phyloP scores from a whole-genome alignment of 2,113 vertebrate species.

The Montifringilla adamsi region DNA sequence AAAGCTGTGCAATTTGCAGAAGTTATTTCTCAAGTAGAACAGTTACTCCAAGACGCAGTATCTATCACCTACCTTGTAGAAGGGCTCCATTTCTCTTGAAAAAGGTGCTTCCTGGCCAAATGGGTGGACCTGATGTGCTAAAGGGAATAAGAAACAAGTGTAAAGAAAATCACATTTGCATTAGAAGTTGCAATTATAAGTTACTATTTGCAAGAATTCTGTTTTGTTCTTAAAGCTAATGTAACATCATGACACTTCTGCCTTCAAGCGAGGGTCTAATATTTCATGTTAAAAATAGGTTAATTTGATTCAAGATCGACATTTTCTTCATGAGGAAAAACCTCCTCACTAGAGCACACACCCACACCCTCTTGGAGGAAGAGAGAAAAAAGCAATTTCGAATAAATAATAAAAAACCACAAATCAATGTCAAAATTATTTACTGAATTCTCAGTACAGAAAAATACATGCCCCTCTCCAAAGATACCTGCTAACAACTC shows the following conservation, averaged over 20 bases:
- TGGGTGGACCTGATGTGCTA: constrained; percentile 89
- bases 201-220: background rate
- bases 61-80: constrained; percentile 87
- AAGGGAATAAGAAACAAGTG: constrained; percentile 53
- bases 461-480: background rate
- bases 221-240: background rate
- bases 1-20: background rate
- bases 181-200: background rate
- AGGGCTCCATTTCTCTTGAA: constrained; percentile 97
- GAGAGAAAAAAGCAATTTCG: background rate
- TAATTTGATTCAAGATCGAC: constrained; percentile 19
- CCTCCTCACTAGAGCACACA: background rate
- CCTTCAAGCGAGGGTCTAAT: background rate
- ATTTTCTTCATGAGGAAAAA: background rate
- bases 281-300: background rate
- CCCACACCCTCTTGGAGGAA: background rate
- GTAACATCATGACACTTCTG: background rate
- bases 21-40: background rate
- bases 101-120: constrained; percentile 96
- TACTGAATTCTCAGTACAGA: background rate
- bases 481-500: background rate
- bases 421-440: background rate
- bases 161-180: constrained; percentile 16
- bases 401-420: background rate
- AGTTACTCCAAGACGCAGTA: background rate